phyloP scores from a whole-genome alignment of 2,113 vertebrate genomes.

The Pteruthius melanotis region DNA sequence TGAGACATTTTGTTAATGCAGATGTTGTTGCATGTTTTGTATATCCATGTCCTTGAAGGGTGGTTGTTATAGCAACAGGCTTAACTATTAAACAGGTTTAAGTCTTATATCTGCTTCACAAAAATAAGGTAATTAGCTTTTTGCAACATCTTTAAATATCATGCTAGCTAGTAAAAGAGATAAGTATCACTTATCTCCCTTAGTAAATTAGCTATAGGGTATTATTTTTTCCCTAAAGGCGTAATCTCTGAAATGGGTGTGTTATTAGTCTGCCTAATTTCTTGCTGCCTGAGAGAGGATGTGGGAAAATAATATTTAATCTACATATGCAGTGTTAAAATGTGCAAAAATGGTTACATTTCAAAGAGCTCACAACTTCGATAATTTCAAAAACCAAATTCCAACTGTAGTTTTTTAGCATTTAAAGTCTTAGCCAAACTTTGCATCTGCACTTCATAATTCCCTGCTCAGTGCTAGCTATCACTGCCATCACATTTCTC shows the following conservation, averaged over 20 bases:
- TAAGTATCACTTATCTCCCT: not conserved
- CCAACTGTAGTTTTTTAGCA: not conserved
- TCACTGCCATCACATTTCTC: accelerated
- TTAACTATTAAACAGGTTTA: slow-evolving; percentile 48
- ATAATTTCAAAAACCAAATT: not conserved
- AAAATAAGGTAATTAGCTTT: slow-evolving; percentile 45
- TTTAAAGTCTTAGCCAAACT: not conserved
- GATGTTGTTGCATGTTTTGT: not conserved
- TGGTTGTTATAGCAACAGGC: slow-evolving; percentile 66
- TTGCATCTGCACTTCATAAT: not conserved
- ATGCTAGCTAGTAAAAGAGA: not conserved
- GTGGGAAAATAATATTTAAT: not conserved
- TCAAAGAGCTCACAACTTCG: not conserved
- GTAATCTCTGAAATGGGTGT: not conserved
- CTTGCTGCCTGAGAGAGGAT: not conserved
- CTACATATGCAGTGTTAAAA: not conserved
- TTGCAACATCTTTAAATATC: slow-evolving; percentile 18
- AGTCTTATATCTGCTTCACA: not conserved
- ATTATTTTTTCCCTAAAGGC: not conserved
- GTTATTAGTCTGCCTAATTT: slow-evolving; percentile 16
- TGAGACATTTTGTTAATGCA: slow-evolving; percentile 21
- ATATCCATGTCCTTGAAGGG: slow-evolving; percentile 49
- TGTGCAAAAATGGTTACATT: not conserved
- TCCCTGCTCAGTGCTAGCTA: not conserved
- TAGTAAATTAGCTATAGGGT: not conserved